Evolutionary conservation across 2,113 vertebrate species (phyloP), one percentile per base, ranked within the genome.

Genomic region (Ancistrus triradiatus): DNA sequence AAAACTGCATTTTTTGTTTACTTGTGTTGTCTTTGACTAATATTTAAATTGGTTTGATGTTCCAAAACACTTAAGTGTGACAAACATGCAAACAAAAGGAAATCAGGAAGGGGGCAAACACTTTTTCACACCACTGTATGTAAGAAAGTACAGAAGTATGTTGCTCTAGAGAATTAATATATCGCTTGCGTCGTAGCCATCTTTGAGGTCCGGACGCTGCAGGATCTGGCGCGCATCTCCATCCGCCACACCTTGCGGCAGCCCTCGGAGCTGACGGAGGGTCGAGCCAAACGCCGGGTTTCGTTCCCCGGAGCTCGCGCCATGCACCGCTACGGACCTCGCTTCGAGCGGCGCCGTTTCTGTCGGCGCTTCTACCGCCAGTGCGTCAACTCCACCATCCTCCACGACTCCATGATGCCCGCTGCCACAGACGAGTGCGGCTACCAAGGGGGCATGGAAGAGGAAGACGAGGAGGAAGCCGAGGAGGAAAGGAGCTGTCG

Each of bases 241-340:
- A 98, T 98, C 84, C 91, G 96, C 1, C 87, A 91, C 74, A 89
- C 91, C 43, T 88, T 98, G 11, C 88, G 93, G 37, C 91, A 85
- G 62, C 77, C 85, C 17, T 81, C 89, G 73, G 72, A 74, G 37
- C 0, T 17, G 42, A 56, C 49, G 25, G 69, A 59, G 77, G 56
- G 1, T 75, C 83, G 0, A 75, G 31, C 0, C 77, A 60, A 63
- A 80, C 1, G 79, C 63, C 60, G 86, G 53, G 15, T 82, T 75
- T 64, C 70, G 1, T 69, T 76, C 50, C 74, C 63, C 3, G 67
- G 74, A 31, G 63, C 70, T 19, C 13, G 83, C 61, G 87, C 84
- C 7, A 85, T 91, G 25, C 86, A 90, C 66, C 92, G 76, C 78
- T 89, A 90, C 0, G 89, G 92, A 0, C 82, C 85, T 1, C 91